Evolutionary conservation across 2,888 invertebrate species (phyloP).

Genomic region (Glyphotaelius pellucidus): DNA sequence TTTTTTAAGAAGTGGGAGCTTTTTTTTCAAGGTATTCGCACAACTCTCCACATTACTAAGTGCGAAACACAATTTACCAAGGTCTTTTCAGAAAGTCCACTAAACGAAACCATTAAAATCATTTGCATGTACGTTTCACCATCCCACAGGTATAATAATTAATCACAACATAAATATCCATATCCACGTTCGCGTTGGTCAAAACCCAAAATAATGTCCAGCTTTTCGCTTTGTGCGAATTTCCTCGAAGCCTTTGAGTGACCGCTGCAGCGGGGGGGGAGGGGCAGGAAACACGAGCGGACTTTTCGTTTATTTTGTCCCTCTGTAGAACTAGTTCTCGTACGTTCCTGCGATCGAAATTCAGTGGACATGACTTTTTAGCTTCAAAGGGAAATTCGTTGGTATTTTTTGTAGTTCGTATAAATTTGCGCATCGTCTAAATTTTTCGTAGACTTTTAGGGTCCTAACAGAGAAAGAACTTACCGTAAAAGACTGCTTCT

Average conservation of each 20-base stretch:
- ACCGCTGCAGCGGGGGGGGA: not conserved
- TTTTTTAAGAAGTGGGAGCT: no score
- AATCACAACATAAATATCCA: not conserved
- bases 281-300: not conserved
- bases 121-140: not conserved
- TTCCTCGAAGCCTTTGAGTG: not conserved
- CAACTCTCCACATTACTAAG: not conserved
- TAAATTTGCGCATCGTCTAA: not conserved
- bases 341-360: not conserved
- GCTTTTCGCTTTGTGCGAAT: not conserved
- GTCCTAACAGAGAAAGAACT: no score
- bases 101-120: not conserved
- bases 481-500: no score
- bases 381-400: not conserved
- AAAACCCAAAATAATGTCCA: not conserved
- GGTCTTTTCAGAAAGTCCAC: not conserved
- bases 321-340: not conserved
- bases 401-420: no score
- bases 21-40: no score
- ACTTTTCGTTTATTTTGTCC: not conserved
- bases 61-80: not conserved
- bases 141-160: not conserved
- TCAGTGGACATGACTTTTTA: not conserved
- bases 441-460: not conserved
- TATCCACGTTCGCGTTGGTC: not conserved